Percentiles rank a stretch among this genome's conserved stretches.
Evolutionary conservation across 1,140 invertebrate genomes (phyloP).

Genomic region (Drosophila nebulosa): DNA sequence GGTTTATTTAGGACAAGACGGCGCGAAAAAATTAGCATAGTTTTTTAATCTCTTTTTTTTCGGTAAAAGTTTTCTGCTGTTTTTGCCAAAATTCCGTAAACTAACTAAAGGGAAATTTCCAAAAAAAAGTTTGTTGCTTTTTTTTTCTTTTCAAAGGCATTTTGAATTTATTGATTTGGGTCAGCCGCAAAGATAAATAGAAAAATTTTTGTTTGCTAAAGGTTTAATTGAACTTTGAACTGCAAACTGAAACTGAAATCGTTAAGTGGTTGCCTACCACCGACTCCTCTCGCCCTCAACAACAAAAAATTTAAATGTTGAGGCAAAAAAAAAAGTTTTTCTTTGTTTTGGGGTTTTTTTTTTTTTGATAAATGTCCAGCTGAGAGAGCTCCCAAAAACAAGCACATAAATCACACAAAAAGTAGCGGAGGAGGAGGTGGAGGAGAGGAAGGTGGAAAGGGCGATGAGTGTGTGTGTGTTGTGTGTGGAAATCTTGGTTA

Average conservation of each 20-base stretch:
- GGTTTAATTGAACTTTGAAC: slow-evolving; percentile 75
- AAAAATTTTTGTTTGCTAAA: background rate
- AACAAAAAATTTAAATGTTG: slow-evolving; percentile 45
- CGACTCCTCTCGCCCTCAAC: background rate
- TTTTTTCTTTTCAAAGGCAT: slow-evolving; percentile 52
- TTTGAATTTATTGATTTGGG: slow-evolving; percentile 65
- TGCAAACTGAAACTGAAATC: slow-evolving; percentile 31
- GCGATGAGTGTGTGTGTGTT: too few species aligned
- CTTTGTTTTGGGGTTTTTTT: slow-evolving; percentile 17
- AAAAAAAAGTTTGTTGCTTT: slow-evolving; percentile 30
- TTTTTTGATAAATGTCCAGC: slow-evolving; percentile 70
- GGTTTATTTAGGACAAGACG: background rate
- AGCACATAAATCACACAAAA: slow-evolving; percentile 73
- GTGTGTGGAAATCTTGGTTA: background rate
- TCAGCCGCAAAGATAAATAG: slow-evolving; percentile 28
- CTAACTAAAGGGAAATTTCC: slow-evolving; percentile 37
- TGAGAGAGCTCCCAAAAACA: slow-evolving; percentile 62
- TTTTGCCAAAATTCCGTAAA: slow-evolving; percentile 71
- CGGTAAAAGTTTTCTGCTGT: slow-evolving; percentile 65
- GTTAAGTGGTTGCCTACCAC: background rate
- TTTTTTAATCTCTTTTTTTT: slow-evolving; percentile 24
- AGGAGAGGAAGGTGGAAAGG: background rate
- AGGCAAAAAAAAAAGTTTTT: too few species aligned
- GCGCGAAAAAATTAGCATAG: slow-evolving; percentile 74
- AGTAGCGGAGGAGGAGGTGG: slow-evolving; percentile 15